phyloP scores from a whole-genome alignment of 2,888 invertebrate genomes.

The Octonoba sinensis region DNA sequence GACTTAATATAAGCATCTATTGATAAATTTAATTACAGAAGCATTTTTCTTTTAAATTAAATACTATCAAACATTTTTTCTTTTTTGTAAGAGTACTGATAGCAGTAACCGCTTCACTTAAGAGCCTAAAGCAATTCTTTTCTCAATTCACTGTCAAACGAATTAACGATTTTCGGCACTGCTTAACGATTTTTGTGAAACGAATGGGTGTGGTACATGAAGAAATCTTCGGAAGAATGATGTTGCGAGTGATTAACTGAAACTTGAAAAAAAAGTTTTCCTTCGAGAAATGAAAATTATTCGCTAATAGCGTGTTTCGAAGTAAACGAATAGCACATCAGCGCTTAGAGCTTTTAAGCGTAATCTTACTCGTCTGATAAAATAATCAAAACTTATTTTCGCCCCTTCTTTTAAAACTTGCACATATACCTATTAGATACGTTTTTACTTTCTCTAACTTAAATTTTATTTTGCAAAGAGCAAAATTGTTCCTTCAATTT shows the following conservation, averaged over 20 bases:
- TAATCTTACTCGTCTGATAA: slow-evolving; percentile 54
- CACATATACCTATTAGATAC: too few species aligned
- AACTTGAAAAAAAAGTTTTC: slow-evolving; percentile 36
- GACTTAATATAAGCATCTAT: too few species aligned
- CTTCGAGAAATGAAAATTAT: slow-evolving; percentile 51
- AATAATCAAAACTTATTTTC: slow-evolving; percentile 48
- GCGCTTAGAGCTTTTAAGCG: slow-evolving; percentile 38
- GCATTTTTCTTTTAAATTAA: too few species aligned
- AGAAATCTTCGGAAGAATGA: slow-evolving; percentile 30
- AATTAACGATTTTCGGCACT: slow-evolving; percentile 33
- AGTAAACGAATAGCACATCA: slow-evolving; percentile 30
- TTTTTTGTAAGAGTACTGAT: too few species aligned
- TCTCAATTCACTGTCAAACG: slow-evolving; percentile 8
- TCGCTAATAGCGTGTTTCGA: slow-evolving; percentile 55
- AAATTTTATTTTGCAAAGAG: too few species aligned
- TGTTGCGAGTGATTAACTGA: slow-evolving; percentile 36
- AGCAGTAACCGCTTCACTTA: too few species aligned
- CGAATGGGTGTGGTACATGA: slow-evolving; percentile 44
- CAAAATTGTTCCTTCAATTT: too few species aligned
- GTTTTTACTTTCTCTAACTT: too few species aligned
- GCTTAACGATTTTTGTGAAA: slow-evolving; percentile 44
- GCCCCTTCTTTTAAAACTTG: not conserved
- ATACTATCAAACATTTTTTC: too few species aligned
- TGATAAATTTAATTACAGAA: too few species aligned
- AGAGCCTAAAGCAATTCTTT: too few species aligned